Evolutionary conservation across 2,888 invertebrate genomes (phyloP), one percentile per base, ranked within the genome.

Genomic region (Elmis aenea): DNA sequence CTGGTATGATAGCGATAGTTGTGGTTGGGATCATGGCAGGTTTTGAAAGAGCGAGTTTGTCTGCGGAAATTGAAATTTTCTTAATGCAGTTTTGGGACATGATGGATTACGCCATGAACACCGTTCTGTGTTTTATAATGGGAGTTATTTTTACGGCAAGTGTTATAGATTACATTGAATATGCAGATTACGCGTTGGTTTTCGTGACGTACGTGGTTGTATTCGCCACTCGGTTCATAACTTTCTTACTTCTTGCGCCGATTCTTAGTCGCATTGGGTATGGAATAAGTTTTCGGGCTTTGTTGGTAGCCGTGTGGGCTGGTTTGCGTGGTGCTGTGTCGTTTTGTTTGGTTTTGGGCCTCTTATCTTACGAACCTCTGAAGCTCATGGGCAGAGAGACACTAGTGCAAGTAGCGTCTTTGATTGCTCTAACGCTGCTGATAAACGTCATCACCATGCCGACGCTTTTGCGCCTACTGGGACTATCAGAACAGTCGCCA

Each of bases 401-500:
- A 1, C 13, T 43, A 3, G n/a, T 40, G n/a, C 33, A 36, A 13
- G 13, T 40, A 10, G 20, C 40, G 2, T 31, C 28, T 5, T 12
- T 46, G n/a, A 26, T 34, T 12, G 16, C 25, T 2, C 15, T 45
- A n/a, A 32, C 41, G 1, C 8, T 45, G 6, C n/a, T 41, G 8
- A 38, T 45, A 16, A 45, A 45, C 13, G 38, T 28, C 2, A 18
- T 32, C 5, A 25, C 28, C 1, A 34, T 34, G 26, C 31, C 31
- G 1, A 3, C 20, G 2, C 10, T 45, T 1, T 16, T 45, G 11
- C 25, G 21, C 9, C n/a, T 45, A n/a, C 21, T 45, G 3, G 45
- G 42, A 4, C 31, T 45, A 6, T 30, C 38, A 1, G 34, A 45
- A 6, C 2, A 42, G 33, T 74, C 75, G 0, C 49, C 72, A 0